A percentile compares a stretch with the other conserved stretches of the same genome.
Conservation (phyloP, 2,797 vertebrate species). For the Psittacula echo region DNA sequence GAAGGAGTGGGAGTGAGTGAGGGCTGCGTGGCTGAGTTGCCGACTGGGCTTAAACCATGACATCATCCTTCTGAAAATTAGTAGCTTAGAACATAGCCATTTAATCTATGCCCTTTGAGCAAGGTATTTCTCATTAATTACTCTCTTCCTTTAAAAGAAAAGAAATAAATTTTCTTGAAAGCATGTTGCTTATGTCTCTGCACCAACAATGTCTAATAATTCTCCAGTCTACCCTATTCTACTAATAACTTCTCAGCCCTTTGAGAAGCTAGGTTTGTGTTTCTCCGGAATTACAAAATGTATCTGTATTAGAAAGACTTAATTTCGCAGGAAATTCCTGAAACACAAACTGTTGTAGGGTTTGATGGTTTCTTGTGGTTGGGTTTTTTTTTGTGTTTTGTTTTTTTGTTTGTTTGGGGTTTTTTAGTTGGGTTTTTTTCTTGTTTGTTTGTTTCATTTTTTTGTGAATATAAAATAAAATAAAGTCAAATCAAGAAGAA, state of each 20-base stretch:
- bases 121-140: background rate
- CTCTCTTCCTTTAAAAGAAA: background rate
- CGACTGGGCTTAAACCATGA: too few species aligned
- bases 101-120: background rate
- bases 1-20: too few species aligned
- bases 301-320: background rate
- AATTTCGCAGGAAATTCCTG: background rate
- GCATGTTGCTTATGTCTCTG: background rate
- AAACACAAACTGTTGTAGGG: background rate
- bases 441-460: background rate
- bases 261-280: background rate
- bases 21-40: too few species aligned
- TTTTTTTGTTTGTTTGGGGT: background rate
- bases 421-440: too few species aligned
- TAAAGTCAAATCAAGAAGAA: background rate
- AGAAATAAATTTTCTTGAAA: background rate
- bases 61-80: background rate
- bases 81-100: background rate
- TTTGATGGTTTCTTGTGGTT: background rate
- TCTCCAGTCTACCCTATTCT: background rate
- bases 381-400: background rate
- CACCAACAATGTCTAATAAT: background rate
- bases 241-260: background rate
- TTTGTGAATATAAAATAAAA: background rate
- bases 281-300: background rate